These are phyloP conservation scores for Campoplex nolae DNA, from an alignment of 2,888 invertebrate species.

Conservation along the genomic window DNA sequence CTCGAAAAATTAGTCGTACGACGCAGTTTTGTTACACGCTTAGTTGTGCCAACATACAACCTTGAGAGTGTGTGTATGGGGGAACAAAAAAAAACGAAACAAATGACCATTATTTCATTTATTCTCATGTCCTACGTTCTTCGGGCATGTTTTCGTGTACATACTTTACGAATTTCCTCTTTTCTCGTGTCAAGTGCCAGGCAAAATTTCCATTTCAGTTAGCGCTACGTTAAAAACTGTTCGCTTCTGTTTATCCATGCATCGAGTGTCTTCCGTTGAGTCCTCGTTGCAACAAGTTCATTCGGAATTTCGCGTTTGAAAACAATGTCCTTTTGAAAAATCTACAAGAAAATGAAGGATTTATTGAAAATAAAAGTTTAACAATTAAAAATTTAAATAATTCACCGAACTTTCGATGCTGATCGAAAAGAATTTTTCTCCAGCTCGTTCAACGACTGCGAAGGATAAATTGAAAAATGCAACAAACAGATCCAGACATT, in stretches of 20 bases:
- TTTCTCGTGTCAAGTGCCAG: neutral
- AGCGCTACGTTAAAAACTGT: constrained; percentile 4
- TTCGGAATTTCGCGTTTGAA: neutral
- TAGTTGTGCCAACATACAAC: neutral
- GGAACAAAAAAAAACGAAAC: neutral
- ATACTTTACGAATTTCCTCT: neutral
- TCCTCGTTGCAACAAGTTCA: neutral
- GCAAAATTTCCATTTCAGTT: neutral
- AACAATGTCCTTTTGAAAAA: neutral
- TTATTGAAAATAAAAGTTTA: no score
- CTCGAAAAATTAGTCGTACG: constrained; percentile 27
- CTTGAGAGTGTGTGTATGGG: neutral
- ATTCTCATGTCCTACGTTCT: neutral
- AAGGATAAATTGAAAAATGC: neutral
- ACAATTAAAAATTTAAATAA: neutral
- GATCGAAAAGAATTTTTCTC: neutral
- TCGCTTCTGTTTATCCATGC: neutral
- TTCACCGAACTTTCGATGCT: neutral
- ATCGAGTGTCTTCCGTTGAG: constrained; percentile 1
- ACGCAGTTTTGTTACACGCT: constrained; percentile 18
- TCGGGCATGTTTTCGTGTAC: neutral
- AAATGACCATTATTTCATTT: neutral
- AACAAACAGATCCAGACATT: neutral
- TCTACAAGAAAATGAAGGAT: no score
- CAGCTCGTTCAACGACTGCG: no score